Conservation (phyloP, 2,113 vertebrate genomes). For the Salvator merianae region DNA sequence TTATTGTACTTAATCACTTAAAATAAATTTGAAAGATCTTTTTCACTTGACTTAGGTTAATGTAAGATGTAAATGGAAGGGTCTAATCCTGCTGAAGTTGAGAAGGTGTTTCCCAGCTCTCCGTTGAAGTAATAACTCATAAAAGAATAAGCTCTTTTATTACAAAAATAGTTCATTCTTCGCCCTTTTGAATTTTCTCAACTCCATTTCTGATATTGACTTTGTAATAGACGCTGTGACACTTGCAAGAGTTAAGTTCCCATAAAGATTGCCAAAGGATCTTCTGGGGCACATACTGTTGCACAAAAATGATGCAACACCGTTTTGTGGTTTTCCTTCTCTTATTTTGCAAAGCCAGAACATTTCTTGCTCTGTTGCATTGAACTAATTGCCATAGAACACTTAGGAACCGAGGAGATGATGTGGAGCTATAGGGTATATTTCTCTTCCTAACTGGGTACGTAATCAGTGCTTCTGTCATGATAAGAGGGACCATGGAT, state of each 20-base stretch:
- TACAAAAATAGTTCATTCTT: not conserved
- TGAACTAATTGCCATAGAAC: not conserved
- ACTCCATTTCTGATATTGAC: not conserved
- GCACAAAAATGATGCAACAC: slow-evolving; percentile 8
- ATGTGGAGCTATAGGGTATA: too few relatives aligned
- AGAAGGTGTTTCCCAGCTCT: not conserved
- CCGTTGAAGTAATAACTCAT: not conserved
- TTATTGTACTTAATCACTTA: not conserved
- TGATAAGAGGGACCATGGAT: too few relatives aligned
- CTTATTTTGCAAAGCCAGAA: not conserved
- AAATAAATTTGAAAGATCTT: not conserved
- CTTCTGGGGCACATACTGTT: not conserved
- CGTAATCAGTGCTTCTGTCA: too few relatives aligned
- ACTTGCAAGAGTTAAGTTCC: slow-evolving; percentile 10
- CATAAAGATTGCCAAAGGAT: not conserved
- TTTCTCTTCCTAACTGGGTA: too few relatives aligned
- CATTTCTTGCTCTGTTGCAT: not conserved
- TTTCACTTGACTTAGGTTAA: not conserved
- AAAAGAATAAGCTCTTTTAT: not conserved
- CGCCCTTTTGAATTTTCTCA: not conserved
- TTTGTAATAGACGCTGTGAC: not conserved
- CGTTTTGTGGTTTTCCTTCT: not conserved
- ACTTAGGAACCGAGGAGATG: not conserved
- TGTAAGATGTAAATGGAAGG: not conserved
- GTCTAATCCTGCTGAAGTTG: too few relatives aligned